Percentiles rank a stretch among this genome's conserved stretches.
Evolutionary conservation across 2,888 invertebrate species (phyloP).

Genomic region (Cremastinae sp.): DNA sequence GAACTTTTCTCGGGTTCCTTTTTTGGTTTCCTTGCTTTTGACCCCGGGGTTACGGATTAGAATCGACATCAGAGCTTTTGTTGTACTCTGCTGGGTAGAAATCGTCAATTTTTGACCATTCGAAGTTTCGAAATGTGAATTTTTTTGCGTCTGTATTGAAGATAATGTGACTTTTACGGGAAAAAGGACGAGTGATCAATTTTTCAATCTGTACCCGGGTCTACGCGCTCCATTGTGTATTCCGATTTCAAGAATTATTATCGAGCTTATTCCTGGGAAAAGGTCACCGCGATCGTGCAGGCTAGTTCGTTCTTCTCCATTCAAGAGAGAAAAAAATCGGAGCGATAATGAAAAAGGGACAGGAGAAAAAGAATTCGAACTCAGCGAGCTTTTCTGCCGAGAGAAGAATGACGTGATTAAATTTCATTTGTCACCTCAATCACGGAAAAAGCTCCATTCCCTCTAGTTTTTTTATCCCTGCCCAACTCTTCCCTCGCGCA

Average conservation of each 20-base stretch:
- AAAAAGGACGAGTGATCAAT: conserved; percentile 18
- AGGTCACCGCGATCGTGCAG: not conserved
- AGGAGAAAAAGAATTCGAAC: conserved; percentile 22
- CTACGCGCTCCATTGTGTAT: conserved; percentile 29
- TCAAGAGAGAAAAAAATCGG: not conserved
- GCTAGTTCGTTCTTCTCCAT: not conserved
- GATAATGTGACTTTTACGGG: not conserved
- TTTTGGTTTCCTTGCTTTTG: no score
- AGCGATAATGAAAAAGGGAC: conserved; percentile 1
- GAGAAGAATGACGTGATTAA: conserved; percentile 26
- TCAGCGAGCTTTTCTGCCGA: not conserved
- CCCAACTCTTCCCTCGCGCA: not conserved
- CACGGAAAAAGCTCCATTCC: not conserved
- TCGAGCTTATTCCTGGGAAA: conserved; percentile 9
- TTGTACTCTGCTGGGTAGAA: no score
- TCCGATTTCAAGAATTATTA: not conserved
- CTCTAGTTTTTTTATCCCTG: no score
- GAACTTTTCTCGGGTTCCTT: no score
- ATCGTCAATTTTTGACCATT: no score
- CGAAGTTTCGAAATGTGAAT: not conserved
- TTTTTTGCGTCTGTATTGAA: not conserved
- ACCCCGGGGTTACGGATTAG: no score
- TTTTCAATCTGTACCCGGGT: conserved; percentile 42
- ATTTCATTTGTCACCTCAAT: conserved; percentile 12
- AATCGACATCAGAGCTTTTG: no score